Evolutionary conservation across 2,888 invertebrate species (phyloP), one percentile per base, ranked within the genome.

Genomic region (Loripinus fragilis): DNA sequence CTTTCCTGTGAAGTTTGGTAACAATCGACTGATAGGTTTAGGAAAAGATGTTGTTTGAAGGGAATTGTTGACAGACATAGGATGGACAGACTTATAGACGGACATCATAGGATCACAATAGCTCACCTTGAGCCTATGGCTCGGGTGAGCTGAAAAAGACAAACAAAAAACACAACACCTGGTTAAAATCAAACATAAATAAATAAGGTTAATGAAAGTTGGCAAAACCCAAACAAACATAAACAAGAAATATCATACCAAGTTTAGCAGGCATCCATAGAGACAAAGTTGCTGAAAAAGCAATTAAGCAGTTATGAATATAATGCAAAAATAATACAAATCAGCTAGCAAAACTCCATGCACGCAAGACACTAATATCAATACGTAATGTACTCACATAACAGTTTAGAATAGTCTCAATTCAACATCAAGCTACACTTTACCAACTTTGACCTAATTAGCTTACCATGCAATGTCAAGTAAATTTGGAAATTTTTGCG

Each of bases 271-370:
- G 33, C 25, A 60, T 60, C 60, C 60, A 60, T 60, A 8, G 30
- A 60, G 60, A 28, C 60, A 60, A 60, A 60, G 17, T 60, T 33
- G 60, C 60, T 60, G 60, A 60, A 60, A 60, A 60, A 60, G 33
- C 33, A 30, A 60, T 33, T 17, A 60, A 60, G 33, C 33, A 30
- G 33, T 60, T 33, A 7, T 30, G 60, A 20, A 60, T 17, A 60
- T 1, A 33, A 2, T 12, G 33, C 5, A n/a, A 12, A 60, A 33
- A 17, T 30, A 60, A 60, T 2, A 17, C 8, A 33, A 33, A 60
- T 33, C 5, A 12, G 15, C 5, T 15, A 28, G 2, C 52, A 52
- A 28, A 25, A 2, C 10, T 8, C 52, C 10, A 12, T n/a, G 17
- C n/a, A 12, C 10, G 10, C 5, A 15, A 20, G 20, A 50, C 5